Evolutionary conservation across 2,888 invertebrate species (phyloP).

Genomic region (Conistra vaccinii): DNA sequence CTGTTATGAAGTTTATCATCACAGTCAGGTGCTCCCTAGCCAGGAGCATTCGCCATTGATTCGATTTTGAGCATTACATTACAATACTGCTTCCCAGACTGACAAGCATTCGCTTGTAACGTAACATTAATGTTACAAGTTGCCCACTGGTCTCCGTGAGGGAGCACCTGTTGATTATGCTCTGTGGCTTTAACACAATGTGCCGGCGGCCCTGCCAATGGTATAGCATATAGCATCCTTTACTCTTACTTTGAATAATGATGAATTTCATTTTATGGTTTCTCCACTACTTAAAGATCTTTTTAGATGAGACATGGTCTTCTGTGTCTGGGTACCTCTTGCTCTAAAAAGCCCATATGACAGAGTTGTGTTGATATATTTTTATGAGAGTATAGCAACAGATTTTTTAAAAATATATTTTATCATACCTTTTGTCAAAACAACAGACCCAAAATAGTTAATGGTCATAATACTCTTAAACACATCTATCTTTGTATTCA

Average conservation of each 20-base stretch:
- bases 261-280: not conserved
- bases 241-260: not conserved
- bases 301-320: not conserved
- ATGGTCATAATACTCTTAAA: constrained; percentile 97
- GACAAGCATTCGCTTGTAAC: too few relatives aligned
- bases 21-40: not conserved
- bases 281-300: not conserved
- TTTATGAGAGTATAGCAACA: not conserved
- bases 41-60: too few relatives aligned
- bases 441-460: constrained; percentile 98
- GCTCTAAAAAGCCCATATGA: not conserved
- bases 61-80: too few relatives aligned
- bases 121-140: too few relatives aligned
- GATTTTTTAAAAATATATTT: too few relatives aligned
- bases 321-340: not conserved
- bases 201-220: not conserved
- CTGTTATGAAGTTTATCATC: not conserved
- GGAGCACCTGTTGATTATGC: not conserved
- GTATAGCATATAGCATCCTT: not conserved
- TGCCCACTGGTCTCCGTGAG: too few relatives aligned
- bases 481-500: constrained; percentile 94
- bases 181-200: not conserved
- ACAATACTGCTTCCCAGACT: too few relatives aligned
- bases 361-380: not conserved
- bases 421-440: constrained; percentile 96